Base-by-base conservation (phyloP, 2,113 vertebrate species). In the Phrynosoma blainvillii region DNA sequence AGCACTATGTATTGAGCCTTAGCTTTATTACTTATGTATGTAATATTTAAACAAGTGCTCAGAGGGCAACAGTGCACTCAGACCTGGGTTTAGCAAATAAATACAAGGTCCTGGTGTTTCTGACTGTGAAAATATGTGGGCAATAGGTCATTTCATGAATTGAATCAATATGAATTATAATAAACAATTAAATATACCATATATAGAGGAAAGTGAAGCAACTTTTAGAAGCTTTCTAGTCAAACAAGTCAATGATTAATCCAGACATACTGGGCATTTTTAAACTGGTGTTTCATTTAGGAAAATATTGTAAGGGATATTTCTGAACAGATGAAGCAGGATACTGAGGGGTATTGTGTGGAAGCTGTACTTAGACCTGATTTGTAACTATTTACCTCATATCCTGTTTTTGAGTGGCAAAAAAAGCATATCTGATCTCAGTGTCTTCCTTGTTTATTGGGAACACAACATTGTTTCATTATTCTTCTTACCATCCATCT, bases 131-230 rank as follows among this genome's bases (percentile, higher is more conserved):
- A 0, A 2, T 18, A 54, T 23, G 0, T 21, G 73, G 62, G 84
- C 10, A 32, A 23, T 30, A 76, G 56, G 27, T 80, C 84, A 1
- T 5, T 81, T 87, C 32, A 36, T 54, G 52, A 54, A 14, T 70
- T 42, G 11, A 87, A 82, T 83, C 27, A 87, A 5, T 47, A 90
- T 56, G 10, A 84, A 88, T 5, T 81, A 86, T 73, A 68, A 62
- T 84, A 91, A 93, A 68, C 16, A 25, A 56, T 4, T 84, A 93
- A 93, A 92, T 62, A 62, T 62, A 62, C 12, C 11, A 62, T 3
- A 62, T 42, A 18, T 5, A n/a, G 56, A 89, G 68, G 30, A 84
- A 90, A 86, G 2, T 2, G 71, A 77, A 88, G 36, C 85, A 88
- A 88, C 47, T 65, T 36, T 86, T 32, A 5, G 47, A 65, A 75